These are phyloP conservation scores for Crocidura indochinensis DNA, from an alignment of 2,797 vertebrate species.

Conservation along the genomic window DNA sequence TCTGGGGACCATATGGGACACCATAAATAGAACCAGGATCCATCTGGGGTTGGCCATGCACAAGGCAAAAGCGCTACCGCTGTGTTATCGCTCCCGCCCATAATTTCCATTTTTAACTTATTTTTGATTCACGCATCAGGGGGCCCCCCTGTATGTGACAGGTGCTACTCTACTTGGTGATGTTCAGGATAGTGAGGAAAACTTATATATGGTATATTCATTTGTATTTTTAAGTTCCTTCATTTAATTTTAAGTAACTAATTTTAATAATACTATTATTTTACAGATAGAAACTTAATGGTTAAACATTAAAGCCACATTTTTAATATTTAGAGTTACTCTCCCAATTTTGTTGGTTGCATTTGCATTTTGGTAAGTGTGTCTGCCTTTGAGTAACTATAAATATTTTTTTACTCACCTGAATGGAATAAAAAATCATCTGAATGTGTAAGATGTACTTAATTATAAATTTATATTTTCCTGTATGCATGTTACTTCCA, in stretches of 20 bases:
- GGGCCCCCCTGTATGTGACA: too few species aligned
- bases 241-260: slow-evolving; percentile 32
- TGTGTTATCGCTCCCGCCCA: too few species aligned
- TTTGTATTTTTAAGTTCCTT: slow-evolving; percentile 48
- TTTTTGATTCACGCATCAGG: too few species aligned
- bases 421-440: neutral
- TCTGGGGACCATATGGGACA: too few species aligned
- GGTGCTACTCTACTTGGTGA: too few species aligned
- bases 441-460: neutral
- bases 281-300: neutral
- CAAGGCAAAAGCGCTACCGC: too few species aligned
- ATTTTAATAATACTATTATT: neutral
- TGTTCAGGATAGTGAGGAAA: neutral
- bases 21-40: too few species aligned
- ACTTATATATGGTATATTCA: neutral
- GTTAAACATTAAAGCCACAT: neutral
- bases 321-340: neutral
- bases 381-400: neutral
- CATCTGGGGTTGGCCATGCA: too few species aligned
- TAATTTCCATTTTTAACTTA: too few species aligned
- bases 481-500: neutral
- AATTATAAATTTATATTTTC: neutral
- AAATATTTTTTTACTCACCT: slow-evolving; percentile 3
- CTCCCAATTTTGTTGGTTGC: too few species aligned
- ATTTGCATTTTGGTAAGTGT: neutral